Base-by-base conservation (phyloP, 2,888 invertebrate genomes). In the Aleiodes leptofemur region DNA sequence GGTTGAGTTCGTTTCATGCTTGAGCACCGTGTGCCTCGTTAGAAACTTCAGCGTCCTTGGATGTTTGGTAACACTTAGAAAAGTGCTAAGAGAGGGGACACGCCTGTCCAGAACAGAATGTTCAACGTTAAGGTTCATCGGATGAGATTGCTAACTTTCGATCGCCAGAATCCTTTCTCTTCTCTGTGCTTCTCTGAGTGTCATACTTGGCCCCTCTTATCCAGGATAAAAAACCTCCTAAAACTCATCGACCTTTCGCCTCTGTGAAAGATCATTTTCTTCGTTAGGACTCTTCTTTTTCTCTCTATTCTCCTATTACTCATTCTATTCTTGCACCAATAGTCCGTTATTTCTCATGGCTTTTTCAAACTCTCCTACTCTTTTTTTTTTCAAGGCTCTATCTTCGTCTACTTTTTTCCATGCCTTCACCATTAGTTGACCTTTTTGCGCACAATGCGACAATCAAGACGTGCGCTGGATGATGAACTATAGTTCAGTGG, bases 1-100 rank as follows among this genome's bases (percentile, higher is more conserved):
- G 81, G 83, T 81, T 81, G 84, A 83, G 83, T 84, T 85, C 83
- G 84, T 84, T 85, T 85, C 83, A 84, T 83, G 84, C 81, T 82
- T 80, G 82, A 82, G 83, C 76, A 78, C 82, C 81, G 79, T 76
- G 81, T 82, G 83, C 83, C 86, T 87, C 84, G 86, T 86, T 86
- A 86, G 81, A 80, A 87, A 87, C 86, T 87, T 84, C 85, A 86
- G 83, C 82, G 80, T 70, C 69, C 82, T 79, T 69, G 31, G 48
- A 55, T 56, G 56, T 57, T 50, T 50, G 59, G 56, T 23, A 43
- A 43, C 53, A 72, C 69, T 72, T 59, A 8, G 64, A 34, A 43
- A 48, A 70, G 72, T 55, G 71, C 72, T 51, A 23, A 23, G 14
- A 55, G 66, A 23, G 34, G 23, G 14, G 51, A 29, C 13, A 23